Evolutionary conservation across 1,140 invertebrate genomes (phyloP), one percentile per base, ranked within the genome.

Genomic region (Aphelenchoides fujianensis): DNA sequence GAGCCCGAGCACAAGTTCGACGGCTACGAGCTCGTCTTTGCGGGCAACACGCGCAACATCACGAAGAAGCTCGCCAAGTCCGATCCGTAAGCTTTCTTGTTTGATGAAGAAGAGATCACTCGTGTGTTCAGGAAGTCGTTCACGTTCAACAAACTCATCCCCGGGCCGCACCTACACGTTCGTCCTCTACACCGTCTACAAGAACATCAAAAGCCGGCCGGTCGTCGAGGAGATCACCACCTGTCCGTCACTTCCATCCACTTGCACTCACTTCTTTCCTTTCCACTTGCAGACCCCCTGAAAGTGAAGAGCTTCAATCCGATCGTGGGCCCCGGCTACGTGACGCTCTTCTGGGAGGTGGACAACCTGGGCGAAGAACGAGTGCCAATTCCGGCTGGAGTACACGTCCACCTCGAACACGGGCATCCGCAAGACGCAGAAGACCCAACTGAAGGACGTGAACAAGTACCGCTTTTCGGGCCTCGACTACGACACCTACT

Each of bases 101-200:
- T 28, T 5, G 5, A 0, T n/a, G n/a, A n/a, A n/a, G n/a, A n/a
- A n/a, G n/a, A n/a, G n/a, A n/a, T n/a, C n/a, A n/a, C n/a, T n/a
- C n/a, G 63, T 19, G 28, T 41, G 41, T 81, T 71, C 68, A 82
- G 81, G 31, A 81, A 77, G 59, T 82, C 81, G n/a, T 79, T 80
- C 28, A 82, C 79, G n/a, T 82, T 82, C 82, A 82, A 81, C 57
- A 84, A 84, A 63, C 54, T 82, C 30, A 80, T 82, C 34, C 81
- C 81, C 7, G n/a, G 81, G 81, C 54, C 83, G 82, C 41, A 84
- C 81, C 2, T 82, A 82, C 71, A 66, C 68, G 12, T 82, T 82
- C 67, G 59, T 69, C 3, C 37, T 82, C 30, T 82, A 75, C 61
- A 82, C 81, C 16, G 71, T 82, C 19, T 83, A 82, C 35, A 79